These are phyloP conservation scores for Holothuria leucospilota DNA, from an alignment of 53 echinoderm and acorn worm species.

Conservation along the genomic window DNA sequence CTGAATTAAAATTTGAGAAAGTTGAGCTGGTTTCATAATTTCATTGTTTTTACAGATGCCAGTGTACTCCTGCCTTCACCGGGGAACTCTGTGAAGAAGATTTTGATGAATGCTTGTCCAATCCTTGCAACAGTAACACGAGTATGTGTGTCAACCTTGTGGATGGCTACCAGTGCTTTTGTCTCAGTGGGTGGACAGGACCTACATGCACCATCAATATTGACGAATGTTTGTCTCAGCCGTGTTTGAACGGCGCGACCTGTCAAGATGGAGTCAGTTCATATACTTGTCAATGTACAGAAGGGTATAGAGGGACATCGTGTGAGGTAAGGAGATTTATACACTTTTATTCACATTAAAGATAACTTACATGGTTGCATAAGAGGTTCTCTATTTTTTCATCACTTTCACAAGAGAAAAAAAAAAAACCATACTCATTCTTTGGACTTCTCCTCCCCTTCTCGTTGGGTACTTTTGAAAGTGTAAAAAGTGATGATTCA, in stretches of 20 bases:
- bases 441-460: no score
- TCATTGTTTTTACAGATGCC: neutral
- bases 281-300: constrained; percentile 39
- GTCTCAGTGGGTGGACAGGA: constrained; percentile 71
- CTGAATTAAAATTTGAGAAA: no score
- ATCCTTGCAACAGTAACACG: constrained; percentile 57
- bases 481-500: no score
- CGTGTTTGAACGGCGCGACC: constrained; percentile 60
- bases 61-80: constrained; percentile 44
- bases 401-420: no score
- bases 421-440: no score
- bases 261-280: constrained; percentile 71
- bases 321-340: neutral
- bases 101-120: constrained; percentile 56
- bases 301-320: neutral
- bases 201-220: constrained; percentile 68
- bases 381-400: no score
- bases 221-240: constrained; percentile 68
- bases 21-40: no score
- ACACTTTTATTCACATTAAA: no score
- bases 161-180: constrained; percentile 69
- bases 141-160: constrained; percentile 58
- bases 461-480: no score
- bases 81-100: constrained; percentile 66
- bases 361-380: no score